Percentiles rank a stretch among this genome's conserved stretches.
These are phyloP conservation scores for Melopsittacus undulatus DNA, from an alignment of 2,797 vertebrate genomes.

Conservation along the genomic window DNA sequence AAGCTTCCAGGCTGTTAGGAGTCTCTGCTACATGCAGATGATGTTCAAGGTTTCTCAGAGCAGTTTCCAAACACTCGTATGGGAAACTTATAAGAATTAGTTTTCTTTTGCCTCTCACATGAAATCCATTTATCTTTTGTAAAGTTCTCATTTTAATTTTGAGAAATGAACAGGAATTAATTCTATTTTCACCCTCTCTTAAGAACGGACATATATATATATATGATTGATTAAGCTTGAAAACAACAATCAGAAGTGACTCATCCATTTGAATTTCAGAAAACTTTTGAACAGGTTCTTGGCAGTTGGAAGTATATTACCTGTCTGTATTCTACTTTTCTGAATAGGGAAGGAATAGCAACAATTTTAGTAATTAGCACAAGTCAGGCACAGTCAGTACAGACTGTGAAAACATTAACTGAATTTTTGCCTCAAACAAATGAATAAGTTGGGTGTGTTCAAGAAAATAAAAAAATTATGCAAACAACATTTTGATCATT, in stretches of 20 bases:
- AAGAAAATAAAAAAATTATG: neutral
- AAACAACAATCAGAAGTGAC: neutral
- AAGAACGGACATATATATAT: neutral
- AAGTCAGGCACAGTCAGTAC: neutral
- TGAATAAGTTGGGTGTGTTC: neutral
- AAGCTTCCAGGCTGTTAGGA: neutral
- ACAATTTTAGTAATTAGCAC: neutral
- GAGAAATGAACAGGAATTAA: neutral
- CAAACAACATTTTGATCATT: neutral
- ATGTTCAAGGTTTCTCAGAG: neutral
- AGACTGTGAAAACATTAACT: neutral
- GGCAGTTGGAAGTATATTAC: neutral
- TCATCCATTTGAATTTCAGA: neutral
- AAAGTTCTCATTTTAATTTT: neutral
- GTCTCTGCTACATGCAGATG: neutral
- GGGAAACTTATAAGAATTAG: neutral
- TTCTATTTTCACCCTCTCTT: neutral
- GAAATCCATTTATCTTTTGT: neutral
- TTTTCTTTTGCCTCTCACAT: neutral
- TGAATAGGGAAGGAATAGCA: neutral
- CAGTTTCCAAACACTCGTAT: neutral
- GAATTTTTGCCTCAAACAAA: neutral
- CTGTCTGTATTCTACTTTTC: neutral
- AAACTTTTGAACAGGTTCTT: neutral
- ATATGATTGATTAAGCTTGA: neutral